A percentile compares a stretch with the other conserved stretches of the same genome.
Evolutionary conservation across 2,888 invertebrate species (phyloP).

Genomic region (Cheilosia variabilis): DNA sequence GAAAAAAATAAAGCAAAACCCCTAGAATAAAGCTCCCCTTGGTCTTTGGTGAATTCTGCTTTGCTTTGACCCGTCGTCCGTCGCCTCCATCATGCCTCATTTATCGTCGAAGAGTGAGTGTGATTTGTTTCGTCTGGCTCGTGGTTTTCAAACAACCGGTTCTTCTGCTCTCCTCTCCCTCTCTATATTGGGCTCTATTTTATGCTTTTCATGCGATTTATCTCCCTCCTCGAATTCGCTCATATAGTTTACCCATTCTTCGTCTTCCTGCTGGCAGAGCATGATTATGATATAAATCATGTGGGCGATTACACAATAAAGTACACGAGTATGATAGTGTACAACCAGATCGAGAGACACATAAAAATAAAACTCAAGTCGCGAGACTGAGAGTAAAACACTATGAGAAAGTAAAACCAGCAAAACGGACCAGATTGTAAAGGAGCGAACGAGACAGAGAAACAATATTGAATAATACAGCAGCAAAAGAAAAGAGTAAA

Average conservation of each 20-base stretch:
- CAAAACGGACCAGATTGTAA: neutral
- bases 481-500: slow-evolving; percentile 15
- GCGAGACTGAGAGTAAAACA: slow-evolving; percentile 14
- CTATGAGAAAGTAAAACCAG: neutral
- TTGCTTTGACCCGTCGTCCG: neutral
- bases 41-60: neutral
- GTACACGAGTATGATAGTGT: slow-evolving; percentile 57
- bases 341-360: slow-evolving; percentile 25
- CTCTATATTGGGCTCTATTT: slow-evolving; percentile 1
- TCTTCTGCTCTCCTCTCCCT: neutral
- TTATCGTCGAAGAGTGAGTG: slow-evolving; percentile 50
- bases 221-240: slow-evolving; percentile 33
- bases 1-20: slow-evolving; percentile 13
- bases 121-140: slow-evolving; percentile 61
- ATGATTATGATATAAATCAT: slow-evolving; percentile 70
- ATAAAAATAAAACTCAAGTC: slow-evolving; percentile 29
- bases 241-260: slow-evolving; percentile 38
- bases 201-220: slow-evolving; percentile 16
- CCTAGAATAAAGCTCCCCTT: slow-evolving; percentile 38
- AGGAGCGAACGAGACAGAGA: slow-evolving; percentile 18
- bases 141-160: slow-evolving; percentile 53
- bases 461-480: slow-evolving; percentile 43
- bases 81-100: slow-evolving; percentile 30
- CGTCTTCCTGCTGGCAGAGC: slow-evolving; percentile 42
- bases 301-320: slow-evolving; percentile 74